Evolutionary conservation across 2,888 invertebrate genomes (phyloP).

Genomic region (Rambutsinella grinnellia): DNA sequence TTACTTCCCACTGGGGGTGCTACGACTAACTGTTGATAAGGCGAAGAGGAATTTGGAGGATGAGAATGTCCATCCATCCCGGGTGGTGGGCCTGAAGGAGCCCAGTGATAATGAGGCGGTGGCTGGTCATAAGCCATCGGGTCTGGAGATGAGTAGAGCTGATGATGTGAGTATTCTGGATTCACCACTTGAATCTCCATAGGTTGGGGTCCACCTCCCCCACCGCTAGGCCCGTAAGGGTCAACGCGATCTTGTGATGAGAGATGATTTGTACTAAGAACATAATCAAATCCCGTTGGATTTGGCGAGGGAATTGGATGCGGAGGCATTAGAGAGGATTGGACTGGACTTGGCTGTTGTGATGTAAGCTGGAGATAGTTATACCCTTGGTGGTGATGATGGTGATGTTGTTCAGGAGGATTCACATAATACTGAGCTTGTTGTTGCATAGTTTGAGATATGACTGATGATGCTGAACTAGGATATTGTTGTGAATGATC

Average conservation of each 20-base stretch:
- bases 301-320: conserved; percentile 33
- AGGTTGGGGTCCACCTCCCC: conserved; percentile 20
- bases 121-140: conserved; percentile 38
- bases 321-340: conserved; percentile 45
- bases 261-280: conserved; percentile 54
- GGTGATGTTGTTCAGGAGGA: conserved; percentile 44
- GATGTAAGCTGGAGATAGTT: conserved; percentile 36
- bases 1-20: conserved; percentile 51
- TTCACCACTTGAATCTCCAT: conserved; percentile 54
- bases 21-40: conserved; percentile 47
- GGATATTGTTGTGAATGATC: conserved; percentile 56
- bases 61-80: conserved; percentile 44
- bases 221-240: conserved; percentile 30
- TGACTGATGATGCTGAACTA: conserved; percentile 55
- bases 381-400: conserved; percentile 43
- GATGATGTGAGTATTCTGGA: conserved; percentile 50
- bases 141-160: conserved; percentile 31
- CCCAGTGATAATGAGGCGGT: conserved; percentile 53
- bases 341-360: conserved; percentile 45
- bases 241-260: conserved; percentile 25
- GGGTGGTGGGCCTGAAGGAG: conserved; percentile 39
- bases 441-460: conserved; percentile 60
- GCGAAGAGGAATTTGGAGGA: conserved; percentile 54
- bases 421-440: conserved; percentile 61
- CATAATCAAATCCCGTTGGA: conserved; percentile 54